A percentile compares a stretch with the other conserved stretches of the same genome.
Evolutionary conservation across 2,113 vertebrate genomes (phyloP).

Genomic region (Muscicapa adusta): DNA sequence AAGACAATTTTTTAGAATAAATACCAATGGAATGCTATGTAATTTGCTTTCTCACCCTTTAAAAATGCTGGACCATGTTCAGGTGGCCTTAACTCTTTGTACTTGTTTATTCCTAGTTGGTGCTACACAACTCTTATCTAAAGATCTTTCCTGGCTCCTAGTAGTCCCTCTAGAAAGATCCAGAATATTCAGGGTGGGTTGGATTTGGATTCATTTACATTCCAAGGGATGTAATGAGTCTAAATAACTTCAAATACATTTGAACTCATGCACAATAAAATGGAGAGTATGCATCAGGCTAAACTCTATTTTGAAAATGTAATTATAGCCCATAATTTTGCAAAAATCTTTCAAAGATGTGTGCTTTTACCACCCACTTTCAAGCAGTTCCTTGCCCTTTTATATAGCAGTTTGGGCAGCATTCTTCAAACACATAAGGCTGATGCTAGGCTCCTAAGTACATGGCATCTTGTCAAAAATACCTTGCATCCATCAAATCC

Average conservation of each 20-base stretch:
- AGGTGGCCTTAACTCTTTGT: not conserved
- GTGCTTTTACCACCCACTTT: not conserved
- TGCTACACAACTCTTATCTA: not conserved
- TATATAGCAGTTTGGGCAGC: not conserved
- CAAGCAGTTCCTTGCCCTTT: not conserved
- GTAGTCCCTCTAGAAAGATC: not conserved
- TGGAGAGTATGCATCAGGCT: not conserved
- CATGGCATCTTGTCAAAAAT: not conserved
- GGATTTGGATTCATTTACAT: not conserved
- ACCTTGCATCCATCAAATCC: not conserved
- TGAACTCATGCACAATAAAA: not conserved
- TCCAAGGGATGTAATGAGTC: not conserved
- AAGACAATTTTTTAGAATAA: not conserved
- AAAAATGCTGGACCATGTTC: not conserved
- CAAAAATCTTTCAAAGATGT: not conserved
- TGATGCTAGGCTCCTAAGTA: not conserved
- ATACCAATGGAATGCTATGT: not conserved
- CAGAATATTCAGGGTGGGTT: not conserved
- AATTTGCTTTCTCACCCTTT: not conserved
- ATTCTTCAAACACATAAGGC: not conserved
- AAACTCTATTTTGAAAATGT: not conserved
- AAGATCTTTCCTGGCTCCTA: not conserved
- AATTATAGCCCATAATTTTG: not conserved
- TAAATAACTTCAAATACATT: not conserved
- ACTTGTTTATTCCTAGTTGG: not conserved